Percentiles rank a stretch among this genome's conserved stretches.
Conservation (phyloP, 2,113 vertebrate genomes). For the Limanda limanda region DNA sequence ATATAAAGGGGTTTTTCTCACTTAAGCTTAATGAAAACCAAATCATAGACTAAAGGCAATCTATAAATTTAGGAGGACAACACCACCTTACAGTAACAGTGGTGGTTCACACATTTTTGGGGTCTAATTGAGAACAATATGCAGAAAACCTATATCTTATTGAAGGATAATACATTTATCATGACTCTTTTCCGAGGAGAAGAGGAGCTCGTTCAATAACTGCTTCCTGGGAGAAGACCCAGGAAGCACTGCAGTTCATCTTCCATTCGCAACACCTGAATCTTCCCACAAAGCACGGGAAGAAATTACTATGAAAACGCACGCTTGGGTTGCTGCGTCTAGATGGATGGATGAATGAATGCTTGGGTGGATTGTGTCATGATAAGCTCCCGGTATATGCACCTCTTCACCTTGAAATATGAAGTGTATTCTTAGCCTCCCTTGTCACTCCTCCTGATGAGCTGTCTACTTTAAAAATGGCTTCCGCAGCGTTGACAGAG, state of each 20-base stretch:
- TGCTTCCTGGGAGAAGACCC: not conserved
- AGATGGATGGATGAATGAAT: slow-evolving; percentile 34
- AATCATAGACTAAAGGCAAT: not conserved
- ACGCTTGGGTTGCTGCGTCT: slow-evolving; percentile 6
- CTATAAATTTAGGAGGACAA: not conserved
- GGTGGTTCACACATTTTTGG: no score
- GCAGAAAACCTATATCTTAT: not conserved
- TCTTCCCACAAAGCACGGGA: not conserved
- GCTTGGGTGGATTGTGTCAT: slow-evolving; percentile 35
- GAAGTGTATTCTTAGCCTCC: slow-evolving; percentile 47
- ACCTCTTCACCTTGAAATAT: slow-evolving; percentile 57
- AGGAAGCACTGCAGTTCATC: slow-evolving; percentile 19
- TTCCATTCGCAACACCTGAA: slow-evolving; percentile 7
- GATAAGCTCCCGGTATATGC: slow-evolving; percentile 30
- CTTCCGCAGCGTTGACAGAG: slow-evolving; percentile 19
- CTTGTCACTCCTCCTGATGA: slow-evolving; percentile 50
- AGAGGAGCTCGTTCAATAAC: not conserved
- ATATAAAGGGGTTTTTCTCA: no score
- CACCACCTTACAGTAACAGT: no score
- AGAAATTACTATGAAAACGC: slow-evolving; percentile 4
- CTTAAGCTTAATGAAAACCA: not conserved
- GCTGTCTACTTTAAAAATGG: slow-evolving; percentile 47
- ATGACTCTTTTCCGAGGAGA: not conserved
- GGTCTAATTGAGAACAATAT: no score
- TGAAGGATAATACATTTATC: not conserved